A percentile compares a stretch with the other conserved stretches of the same genome.
Evolutionary conservation across 2,797 vertebrate species (phyloP).

Genomic region (Cirrhinus mrigala): DNA sequence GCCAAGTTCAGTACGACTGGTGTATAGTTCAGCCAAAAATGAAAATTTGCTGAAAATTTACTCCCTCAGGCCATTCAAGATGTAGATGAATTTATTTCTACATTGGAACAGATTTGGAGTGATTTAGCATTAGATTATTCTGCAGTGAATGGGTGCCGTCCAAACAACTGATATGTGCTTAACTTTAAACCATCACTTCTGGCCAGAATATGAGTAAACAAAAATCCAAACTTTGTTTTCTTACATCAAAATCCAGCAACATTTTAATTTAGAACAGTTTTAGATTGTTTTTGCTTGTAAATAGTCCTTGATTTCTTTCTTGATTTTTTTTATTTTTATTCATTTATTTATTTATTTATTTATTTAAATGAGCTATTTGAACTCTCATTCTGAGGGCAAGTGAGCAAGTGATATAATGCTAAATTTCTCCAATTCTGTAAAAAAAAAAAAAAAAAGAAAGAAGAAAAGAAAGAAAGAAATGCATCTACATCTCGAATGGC

Average conservation of each 20-base stretch:
- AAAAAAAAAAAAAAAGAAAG: not conserved
- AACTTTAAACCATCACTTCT: not conserved
- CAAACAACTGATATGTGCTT: not conserved
- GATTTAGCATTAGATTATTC: not conserved
- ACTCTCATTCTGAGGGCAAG: not conserved
- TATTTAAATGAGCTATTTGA: not conserved
- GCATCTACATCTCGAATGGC: not conserved
- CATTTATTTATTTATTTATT: no score
- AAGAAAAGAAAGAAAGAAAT: not conserved
- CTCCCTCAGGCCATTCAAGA: not conserved
- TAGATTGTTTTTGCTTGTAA: not conserved
- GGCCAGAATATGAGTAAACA: not conserved
- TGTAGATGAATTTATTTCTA: not conserved
- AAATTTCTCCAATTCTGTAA: not conserved
- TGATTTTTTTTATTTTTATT: no score
- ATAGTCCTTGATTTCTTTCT: not conserved
- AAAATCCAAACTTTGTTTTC: not conserved
- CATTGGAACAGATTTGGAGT: not conserved
- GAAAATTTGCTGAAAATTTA: not conserved
- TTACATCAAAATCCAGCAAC: not conserved
- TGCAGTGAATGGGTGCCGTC: not conserved
- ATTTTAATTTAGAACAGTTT: not conserved
- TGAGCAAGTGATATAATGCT: not conserved
- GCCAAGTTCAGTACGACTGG: not conserved
- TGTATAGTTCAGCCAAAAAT: no score